These are phyloP conservation scores for Herpailurus yagouaroundi DNA, from an alignment of 2,113 vertebrate genomes.

Conservation along the genomic window DNA sequence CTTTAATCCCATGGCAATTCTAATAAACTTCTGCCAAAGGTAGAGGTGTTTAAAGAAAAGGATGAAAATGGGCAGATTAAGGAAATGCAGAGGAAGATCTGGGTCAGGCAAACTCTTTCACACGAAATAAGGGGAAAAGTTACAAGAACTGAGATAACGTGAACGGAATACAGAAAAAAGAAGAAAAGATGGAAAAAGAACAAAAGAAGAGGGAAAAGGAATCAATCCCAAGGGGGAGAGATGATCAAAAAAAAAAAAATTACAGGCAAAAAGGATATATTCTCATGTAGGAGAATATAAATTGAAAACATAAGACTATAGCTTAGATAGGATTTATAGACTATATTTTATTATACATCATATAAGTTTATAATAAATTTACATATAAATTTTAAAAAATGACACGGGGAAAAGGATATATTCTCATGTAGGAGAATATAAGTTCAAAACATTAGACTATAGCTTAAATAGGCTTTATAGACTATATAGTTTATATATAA, in stretches of 20 bases:
- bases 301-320: neutral
- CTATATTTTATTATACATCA: too few species aligned
- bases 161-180: neutral
- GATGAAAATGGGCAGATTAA: neutral
- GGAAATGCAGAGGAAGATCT: neutral
- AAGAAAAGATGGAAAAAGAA: neutral
- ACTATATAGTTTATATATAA: neutral
- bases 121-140: neutral
- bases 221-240: neutral
- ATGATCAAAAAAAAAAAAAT: neutral
- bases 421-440: neutral
- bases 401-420: neutral
- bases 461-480: neutral
- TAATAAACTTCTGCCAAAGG: constrained; percentile 31
- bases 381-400: neutral
- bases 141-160: neutral
- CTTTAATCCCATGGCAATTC: neutral
- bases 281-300: neutral
- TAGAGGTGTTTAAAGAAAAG: neutral
- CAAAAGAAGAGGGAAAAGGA: neutral
- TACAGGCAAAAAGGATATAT: neutral
- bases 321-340: too few species aligned
- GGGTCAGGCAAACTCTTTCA: neutral
- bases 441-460: neutral
- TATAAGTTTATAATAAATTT: neutral